phyloP scores from a whole-genome alignment of 2,888 invertebrate genomes.

The Podotricha telesiphe region DNA sequence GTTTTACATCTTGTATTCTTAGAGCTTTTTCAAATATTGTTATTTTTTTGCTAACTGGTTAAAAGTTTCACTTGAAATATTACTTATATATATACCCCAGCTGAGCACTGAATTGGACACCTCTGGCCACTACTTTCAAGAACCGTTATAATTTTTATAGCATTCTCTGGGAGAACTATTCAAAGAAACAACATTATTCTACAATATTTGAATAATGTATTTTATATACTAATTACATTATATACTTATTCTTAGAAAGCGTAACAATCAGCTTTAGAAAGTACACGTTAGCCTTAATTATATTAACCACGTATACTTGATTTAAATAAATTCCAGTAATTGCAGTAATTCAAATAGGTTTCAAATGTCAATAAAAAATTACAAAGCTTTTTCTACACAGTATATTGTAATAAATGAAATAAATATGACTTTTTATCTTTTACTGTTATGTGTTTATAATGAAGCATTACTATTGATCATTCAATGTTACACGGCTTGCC shows the following conservation, averaged over 20 bases:
- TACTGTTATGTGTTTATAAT: not conserved
- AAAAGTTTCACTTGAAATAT: not conserved
- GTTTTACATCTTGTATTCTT: not conserved
- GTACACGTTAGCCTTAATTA: conserved; percentile 29
- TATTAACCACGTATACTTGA: conserved; percentile 16
- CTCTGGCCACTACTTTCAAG: not conserved
- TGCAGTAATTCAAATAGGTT: conserved; percentile 14
- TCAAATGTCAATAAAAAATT: conserved; percentile 11
- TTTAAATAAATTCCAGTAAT: conserved; percentile 21
- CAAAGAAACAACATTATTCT: conserved; percentile 20
- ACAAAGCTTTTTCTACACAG: not conserved
- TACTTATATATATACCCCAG: not conserved
- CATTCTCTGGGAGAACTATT: conserved; percentile 19
- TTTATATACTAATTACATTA: conserved; percentile 28
- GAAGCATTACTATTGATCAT: not conserved
- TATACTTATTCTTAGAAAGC: conserved; percentile 35
- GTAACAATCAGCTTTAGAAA: conserved; percentile 38
- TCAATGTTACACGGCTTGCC: not conserved
- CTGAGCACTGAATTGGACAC: not conserved
- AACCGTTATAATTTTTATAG: conserved; percentile 14
- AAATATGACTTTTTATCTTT: not conserved
- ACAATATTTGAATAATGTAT: conserved; percentile 24
- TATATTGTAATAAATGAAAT: too few species aligned
- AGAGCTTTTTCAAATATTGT: too few species aligned
- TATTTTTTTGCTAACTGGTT: too few species aligned